phyloP scores from a whole-genome alignment of 2,113 vertebrate species.

The Larimichthys crocea region DNA sequence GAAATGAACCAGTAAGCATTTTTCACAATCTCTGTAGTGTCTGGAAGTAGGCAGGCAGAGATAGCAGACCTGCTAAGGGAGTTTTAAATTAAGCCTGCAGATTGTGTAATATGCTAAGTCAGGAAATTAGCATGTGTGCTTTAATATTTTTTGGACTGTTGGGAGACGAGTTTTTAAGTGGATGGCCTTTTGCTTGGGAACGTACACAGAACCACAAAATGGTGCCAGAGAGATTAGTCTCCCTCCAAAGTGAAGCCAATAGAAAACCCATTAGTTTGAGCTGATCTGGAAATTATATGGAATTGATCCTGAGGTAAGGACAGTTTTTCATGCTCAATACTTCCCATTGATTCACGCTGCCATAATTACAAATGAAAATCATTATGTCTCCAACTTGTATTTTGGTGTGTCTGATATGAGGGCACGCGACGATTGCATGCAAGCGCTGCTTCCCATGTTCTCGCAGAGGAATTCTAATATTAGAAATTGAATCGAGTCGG shows the following conservation, averaged over 20 bases:
- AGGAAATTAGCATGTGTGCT: slow-evolving; percentile 78
- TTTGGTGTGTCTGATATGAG: slow-evolving; percentile 66
- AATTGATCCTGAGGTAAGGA: slow-evolving; percentile 80
- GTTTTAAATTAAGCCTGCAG: slow-evolving; percentile 77
- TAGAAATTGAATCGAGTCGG: background rate
- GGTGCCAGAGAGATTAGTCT: slow-evolving; percentile 69
- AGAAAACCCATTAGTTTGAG: slow-evolving; percentile 83
- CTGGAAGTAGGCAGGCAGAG: slow-evolving; percentile 63
- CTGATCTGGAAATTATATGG: slow-evolving; percentile 83
- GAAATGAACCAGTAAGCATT: slow-evolving; percentile 65
- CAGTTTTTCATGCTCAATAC: slow-evolving; percentile 79
- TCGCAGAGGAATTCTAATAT: slow-evolving; percentile 8
- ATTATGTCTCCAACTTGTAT: slow-evolving; percentile 76
- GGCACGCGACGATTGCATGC: slow-evolving; percentile 19
- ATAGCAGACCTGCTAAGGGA: slow-evolving; percentile 70
- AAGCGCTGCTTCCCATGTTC: slow-evolving; percentile 10
- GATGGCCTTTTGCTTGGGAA: slow-evolving; percentile 69
- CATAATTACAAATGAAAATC: slow-evolving; percentile 83
- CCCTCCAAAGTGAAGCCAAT: slow-evolving; percentile 71
- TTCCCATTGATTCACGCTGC: slow-evolving; percentile 76
- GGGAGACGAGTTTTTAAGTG: slow-evolving; percentile 72
- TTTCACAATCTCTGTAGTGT: slow-evolving; percentile 68
- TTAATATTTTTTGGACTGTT: slow-evolving; percentile 79
- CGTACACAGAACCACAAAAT: slow-evolving; percentile 69
- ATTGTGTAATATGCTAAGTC: slow-evolving; percentile 74